These are phyloP conservation scores for Drosophila fungiperda DNA, from an alignment of 2,888 invertebrate species.

Conservation along the genomic window DNA sequence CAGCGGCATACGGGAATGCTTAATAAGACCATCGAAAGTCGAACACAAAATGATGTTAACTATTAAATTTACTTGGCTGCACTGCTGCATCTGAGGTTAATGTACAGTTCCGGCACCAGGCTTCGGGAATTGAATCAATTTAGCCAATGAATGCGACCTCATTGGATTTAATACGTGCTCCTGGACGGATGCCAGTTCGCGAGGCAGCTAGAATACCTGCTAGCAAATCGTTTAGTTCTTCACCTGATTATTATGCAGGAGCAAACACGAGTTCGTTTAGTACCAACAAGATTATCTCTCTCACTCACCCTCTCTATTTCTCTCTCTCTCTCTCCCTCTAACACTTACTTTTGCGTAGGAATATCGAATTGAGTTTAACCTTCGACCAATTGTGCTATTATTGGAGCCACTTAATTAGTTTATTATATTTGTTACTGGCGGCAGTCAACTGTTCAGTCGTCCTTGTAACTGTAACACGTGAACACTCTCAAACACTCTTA, in stretches of 20 bases:
- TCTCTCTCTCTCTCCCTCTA: neutral
- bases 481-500: constrained; percentile 26
- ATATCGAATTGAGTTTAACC: neutral
- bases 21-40: constrained; percentile 46
- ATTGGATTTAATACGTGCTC: constrained; percentile 75
- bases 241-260: constrained; percentile 71
- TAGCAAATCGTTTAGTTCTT: constrained; percentile 49
- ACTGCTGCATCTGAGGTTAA: constrained; percentile 35
- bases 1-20: constrained; percentile 18
- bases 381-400: constrained; percentile 42
- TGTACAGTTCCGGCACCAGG: constrained; percentile 19
- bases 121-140: constrained; percentile 68
- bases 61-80: constrained; percentile 55
- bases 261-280: constrained; percentile 48
- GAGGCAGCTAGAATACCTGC: constrained; percentile 7
- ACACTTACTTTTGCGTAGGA: neutral
- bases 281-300: constrained; percentile 21
- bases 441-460: constrained; percentile 21
- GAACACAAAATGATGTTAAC: constrained; percentile 40
- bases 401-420: constrained; percentile 67
- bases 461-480: constrained; percentile 14
- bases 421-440: constrained; percentile 50
- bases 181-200: constrained; percentile 15
- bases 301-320: neutral
- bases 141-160: constrained; percentile 72